Evolutionary conservation across 2,113 vertebrate genomes (phyloP).

Genomic region (Zapus hudsonius): DNA sequence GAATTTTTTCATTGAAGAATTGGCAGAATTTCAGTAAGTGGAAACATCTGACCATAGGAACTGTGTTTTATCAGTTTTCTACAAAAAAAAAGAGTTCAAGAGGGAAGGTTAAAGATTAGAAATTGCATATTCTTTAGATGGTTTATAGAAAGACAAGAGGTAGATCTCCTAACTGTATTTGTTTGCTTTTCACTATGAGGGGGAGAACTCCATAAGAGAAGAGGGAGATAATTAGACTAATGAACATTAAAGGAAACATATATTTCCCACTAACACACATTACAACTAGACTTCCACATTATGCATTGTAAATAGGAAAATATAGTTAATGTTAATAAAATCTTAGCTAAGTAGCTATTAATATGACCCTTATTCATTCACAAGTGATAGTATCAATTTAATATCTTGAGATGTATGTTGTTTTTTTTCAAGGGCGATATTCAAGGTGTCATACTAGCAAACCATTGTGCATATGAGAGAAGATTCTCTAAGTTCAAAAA

Average conservation of each 20-base stretch:
- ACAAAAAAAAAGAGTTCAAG: not conserved
- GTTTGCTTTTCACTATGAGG: constrained; percentile 6
- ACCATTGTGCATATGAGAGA: constrained; percentile 22
- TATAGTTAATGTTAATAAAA: constrained; percentile 35
- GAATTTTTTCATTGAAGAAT: not conserved
- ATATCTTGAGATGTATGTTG: not conserved
- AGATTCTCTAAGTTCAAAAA: constrained; percentile 30
- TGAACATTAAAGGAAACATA: constrained; percentile 25
- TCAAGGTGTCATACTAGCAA: not conserved
- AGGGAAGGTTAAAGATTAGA: not conserved
- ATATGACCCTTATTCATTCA: not conserved
- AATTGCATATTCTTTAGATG: not conserved
- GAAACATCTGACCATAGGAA: constrained; percentile 18
- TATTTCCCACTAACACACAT: not conserved
- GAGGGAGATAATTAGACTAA: not conserved
- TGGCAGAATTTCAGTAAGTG: not conserved
- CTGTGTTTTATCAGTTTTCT: not conserved
- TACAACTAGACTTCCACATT: not conserved
- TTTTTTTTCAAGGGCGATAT: not conserved
- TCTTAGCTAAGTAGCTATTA: constrained; percentile 2
- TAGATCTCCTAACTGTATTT: not conserved
- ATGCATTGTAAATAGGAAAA: constrained; percentile 8
- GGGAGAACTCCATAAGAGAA: not conserved
- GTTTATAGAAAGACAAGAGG: not conserved
- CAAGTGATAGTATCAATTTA: not conserved